These are phyloP conservation scores for Pteronotus mesoamericanus DNA, from an alignment of 2,797 vertebrate genomes.

Conservation along the genomic window DNA sequence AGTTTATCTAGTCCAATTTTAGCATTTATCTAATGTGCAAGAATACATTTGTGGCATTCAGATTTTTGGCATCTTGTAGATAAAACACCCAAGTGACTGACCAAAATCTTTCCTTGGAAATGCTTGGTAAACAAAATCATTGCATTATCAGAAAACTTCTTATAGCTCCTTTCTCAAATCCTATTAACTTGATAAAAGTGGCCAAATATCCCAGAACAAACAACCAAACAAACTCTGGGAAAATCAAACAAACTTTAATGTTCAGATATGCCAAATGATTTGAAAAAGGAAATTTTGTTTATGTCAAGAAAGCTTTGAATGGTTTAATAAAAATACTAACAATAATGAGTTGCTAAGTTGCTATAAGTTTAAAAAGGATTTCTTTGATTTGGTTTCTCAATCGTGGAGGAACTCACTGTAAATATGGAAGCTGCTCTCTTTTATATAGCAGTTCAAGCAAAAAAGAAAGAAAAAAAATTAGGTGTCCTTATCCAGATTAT, in stretches of 20 bases:
- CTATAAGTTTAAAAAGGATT: conserved; percentile 11
- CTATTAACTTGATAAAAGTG: conserved; percentile 2
- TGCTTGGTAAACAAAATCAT: conserved; percentile 15
- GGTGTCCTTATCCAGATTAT: not conserved
- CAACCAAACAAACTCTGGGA: not conserved
- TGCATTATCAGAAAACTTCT: not conserved
- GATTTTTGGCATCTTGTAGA: conserved; percentile 19
- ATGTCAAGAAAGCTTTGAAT: conserved; percentile 35
- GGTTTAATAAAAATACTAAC: conserved; percentile 42
- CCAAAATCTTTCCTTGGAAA: conserved; percentile 45
- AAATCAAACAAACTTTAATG: conserved; percentile 45
- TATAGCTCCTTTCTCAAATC: not conserved
- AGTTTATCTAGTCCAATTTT: not conserved
- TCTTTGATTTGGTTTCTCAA: conserved; percentile 36
- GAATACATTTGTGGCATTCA: conserved; percentile 16
- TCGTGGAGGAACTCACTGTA: not conserved
- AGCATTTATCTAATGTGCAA: conserved; percentile 11
- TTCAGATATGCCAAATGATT: conserved; percentile 43
- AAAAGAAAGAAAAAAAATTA: not conserved
- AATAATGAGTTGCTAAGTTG: conserved; percentile 23
- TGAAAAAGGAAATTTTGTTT: conserved; percentile 48
- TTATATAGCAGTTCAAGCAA: not conserved
- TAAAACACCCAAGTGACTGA: conserved; percentile 36
- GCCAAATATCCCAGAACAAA: conserved; percentile 40
- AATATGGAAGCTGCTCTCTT: not conserved